Conservation (phyloP, 2,888 invertebrate species). For the Trachelus stipa region DNA sequence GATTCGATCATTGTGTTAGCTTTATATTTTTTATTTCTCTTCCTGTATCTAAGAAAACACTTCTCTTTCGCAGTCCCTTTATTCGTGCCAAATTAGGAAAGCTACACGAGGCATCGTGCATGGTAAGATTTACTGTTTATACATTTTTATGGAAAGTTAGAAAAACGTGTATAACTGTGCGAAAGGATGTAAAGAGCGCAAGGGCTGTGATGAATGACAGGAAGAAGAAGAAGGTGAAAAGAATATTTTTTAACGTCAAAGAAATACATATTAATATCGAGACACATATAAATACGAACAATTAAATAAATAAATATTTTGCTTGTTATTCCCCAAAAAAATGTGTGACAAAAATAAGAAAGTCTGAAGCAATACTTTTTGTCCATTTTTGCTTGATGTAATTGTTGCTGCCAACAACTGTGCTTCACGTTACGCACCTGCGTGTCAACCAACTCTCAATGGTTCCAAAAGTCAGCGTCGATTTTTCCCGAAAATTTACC, state of each 20-base stretch:
- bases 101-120: conserved; percentile 96
- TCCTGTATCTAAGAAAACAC: neutral
- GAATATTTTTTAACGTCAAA: neutral
- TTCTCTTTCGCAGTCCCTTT: conserved; percentile 82
- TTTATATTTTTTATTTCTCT: conserved; percentile 7
- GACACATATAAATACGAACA: neutral
- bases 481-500: neutral
- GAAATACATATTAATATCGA: neutral
- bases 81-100: conserved; percentile 95
- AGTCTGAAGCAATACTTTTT: neutral
- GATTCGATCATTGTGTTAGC: conserved; percentile 5
- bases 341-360: neutral
- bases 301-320: neutral
- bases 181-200: conserved; percentile 14
- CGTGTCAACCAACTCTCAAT: neutral
- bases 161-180: conserved; percentile 8
- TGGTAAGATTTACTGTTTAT: conserved; percentile 76
- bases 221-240: neutral
- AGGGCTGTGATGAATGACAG: conserved; percentile 15
- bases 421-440: neutral
- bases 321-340: neutral
- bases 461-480: neutral
- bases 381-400: neutral
- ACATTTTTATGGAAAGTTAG: conserved; percentile 8
- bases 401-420: neutral